Base-by-base conservation (phyloP, 35 echinoderm and acorn worm genomes). In the Chiridota heheva region DNA sequence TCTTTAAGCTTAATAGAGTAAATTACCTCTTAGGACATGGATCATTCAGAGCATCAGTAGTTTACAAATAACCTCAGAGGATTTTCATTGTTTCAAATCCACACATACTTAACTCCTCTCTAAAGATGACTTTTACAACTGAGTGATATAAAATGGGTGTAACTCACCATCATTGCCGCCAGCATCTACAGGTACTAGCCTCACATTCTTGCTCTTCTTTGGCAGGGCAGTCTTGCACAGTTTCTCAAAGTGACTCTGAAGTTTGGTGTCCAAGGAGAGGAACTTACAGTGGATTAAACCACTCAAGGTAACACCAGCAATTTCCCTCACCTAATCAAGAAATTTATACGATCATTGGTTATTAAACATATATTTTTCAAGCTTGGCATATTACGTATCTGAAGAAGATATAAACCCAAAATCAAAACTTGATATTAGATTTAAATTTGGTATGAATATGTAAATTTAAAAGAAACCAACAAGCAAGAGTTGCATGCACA, bases 281-380 rank as follows among this genome's bases (percentile, higher is more conserved):
- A 97, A 86, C 31, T 89, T 84, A 77, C 94, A 97, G 64, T 97
- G 94, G 26, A 97, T 53, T 13, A 97, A 67, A 16, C 94, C 94
- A 62, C 94, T 97, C 32, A 97, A 59, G 2, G 94, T 97, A 6
- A 84, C 80, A 41, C 88, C 94, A 20, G 94, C 94, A 36, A 86
- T 87, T 55, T 97, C 94, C 39, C 93, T 56, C 13, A 97, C 94
- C 94, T 97, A 58, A n/a, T 48, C 24, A 42, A 5, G 12, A 36
- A 72, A 4, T n/a, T 26, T 6, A 15, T 10, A 31, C 10, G 15
- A 65, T 10, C 10, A 15, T 15, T 18, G 7, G 29, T 8, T 65
- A 15, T 29, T 65, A 65, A 8, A 29, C 15, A 15, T 15, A 15
- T 10, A 29, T 8, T 65, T 31, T 31, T 65, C 15, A 10, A 65